phyloP scores from a whole-genome alignment of 2,113 vertebrate species.

The Anthoscopus minutus region DNA sequence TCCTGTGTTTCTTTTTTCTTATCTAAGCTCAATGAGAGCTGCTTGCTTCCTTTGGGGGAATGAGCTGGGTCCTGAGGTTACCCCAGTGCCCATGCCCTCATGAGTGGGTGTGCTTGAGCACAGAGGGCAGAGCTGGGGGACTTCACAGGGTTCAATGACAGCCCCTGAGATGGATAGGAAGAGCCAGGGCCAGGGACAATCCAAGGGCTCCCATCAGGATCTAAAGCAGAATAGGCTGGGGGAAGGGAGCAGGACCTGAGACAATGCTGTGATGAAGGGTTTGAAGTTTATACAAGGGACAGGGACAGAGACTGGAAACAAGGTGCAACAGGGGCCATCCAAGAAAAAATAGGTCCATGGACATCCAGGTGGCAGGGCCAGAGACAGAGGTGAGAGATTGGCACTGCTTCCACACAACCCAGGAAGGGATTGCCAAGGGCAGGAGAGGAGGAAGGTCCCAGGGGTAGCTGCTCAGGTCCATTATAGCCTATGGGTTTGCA shows the following conservation, averaged over 20 bases:
- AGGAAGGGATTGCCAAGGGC: fast-evolving
- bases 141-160: background rate
- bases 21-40: background rate
- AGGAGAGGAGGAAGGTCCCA: background rate
- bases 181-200: background rate
- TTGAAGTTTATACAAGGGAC: background rate
- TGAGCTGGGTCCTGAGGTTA: background rate
- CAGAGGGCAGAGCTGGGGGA: fast-evolving
- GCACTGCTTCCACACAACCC: background rate
- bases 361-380: background rate
- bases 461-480: background rate
- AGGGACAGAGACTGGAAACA: background rate
- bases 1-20: background rate
- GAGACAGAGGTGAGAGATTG: background rate
- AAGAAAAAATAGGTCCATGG: background rate
- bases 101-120: background rate
- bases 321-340: background rate
- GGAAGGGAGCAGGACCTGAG: background rate
- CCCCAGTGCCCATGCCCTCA: background rate
- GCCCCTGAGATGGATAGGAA: background rate
- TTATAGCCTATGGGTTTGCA: background rate
- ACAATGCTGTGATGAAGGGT: background rate
- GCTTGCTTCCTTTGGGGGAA: background rate
- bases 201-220: background rate
- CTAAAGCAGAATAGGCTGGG: background rate